Evolutionary conservation across 30 jellyfish, hydroid and myxozoan genomes (phyloP).

Genomic region (Chrysaora quinquecirrha): DNA sequence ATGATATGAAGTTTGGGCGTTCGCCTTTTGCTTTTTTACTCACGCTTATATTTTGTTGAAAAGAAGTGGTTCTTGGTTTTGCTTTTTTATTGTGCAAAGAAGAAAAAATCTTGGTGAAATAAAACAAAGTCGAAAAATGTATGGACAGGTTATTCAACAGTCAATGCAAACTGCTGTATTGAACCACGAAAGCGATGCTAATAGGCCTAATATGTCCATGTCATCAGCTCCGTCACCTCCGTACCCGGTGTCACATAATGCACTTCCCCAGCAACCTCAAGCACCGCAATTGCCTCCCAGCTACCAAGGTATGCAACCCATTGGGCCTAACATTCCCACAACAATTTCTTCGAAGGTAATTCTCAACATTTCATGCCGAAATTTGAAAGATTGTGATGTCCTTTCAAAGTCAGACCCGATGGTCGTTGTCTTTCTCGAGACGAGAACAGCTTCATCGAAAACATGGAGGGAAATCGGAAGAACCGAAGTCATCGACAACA

Average conservation of each 20-base stretch:
- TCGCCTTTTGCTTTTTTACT: too few relatives aligned
- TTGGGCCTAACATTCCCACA: background rate
- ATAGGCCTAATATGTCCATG: too few relatives aligned
- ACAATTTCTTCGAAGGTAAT: constrained; percentile 61
- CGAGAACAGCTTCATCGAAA: background rate
- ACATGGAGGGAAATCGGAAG: constrained; percentile 85
- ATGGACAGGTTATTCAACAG: background rate
- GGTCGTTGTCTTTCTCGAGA: constrained; percentile 81
- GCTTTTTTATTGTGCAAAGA: too few relatives aligned
- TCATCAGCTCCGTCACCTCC: background rate
- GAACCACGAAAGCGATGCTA: background rate
- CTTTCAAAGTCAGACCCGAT: constrained; percentile 96
- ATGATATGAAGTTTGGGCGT: too few relatives aligned
- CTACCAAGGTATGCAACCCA: background rate
- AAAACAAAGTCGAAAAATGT: too few relatives aligned
- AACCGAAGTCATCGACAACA: constrained; percentile 80
- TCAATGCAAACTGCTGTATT: background rate
- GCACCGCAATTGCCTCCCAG: background rate
- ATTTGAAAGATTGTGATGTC: constrained; percentile 65
- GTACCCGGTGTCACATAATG: background rate
- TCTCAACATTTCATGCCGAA: constrained; percentile 76
- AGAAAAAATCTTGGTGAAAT: too few relatives aligned
- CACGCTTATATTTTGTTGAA: too few relatives aligned
- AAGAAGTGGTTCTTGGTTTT: too few relatives aligned
- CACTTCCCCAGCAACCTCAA: background rate